A percentile compares a stretch with the other conserved stretches of the same genome.
These are phyloP conservation scores for Poeciliopsis presidionis DNA, from an alignment of 2,797 vertebrate species.

Conservation along the genomic window DNA sequence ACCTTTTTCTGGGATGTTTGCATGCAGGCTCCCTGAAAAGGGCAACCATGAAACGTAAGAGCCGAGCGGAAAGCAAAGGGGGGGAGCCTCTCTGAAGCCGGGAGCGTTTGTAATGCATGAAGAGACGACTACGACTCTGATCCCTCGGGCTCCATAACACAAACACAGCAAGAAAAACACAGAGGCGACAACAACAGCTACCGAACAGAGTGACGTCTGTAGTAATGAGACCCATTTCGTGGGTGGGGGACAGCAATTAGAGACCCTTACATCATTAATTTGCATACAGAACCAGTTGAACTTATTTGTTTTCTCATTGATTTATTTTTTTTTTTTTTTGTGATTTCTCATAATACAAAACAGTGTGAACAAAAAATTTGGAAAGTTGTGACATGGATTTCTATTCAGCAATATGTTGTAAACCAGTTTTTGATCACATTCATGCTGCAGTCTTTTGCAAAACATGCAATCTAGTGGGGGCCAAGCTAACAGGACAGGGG, in stretches of 20 bases:
- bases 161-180: background rate
- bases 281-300: background rate
- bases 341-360: background rate
- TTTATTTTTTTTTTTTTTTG: background rate
- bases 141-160: conserved; percentile 3
- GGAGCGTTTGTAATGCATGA: conserved; percentile 24
- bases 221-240: background rate
- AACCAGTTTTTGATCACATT: background rate
- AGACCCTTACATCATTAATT: background rate
- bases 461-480: no score
- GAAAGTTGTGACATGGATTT: background rate
- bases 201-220: background rate
- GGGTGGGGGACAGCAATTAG: background rate
- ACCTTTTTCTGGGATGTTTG: conserved; percentile 73
- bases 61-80: conserved; percentile 25
- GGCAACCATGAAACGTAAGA: conserved; percentile 60
- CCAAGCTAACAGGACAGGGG: no score
- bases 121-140: conserved; percentile 33
- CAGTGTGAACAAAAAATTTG: no score
- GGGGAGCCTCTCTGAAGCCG: conserved; percentile 18
- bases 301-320: background rate
- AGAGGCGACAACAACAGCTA: conserved; percentile 6
- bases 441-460: background rate
- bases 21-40: conserved; percentile 71
- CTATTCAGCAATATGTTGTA: background rate